Conservation (phyloP, 2,888 invertebrate genomes). For the Idaea straminata region DNA sequence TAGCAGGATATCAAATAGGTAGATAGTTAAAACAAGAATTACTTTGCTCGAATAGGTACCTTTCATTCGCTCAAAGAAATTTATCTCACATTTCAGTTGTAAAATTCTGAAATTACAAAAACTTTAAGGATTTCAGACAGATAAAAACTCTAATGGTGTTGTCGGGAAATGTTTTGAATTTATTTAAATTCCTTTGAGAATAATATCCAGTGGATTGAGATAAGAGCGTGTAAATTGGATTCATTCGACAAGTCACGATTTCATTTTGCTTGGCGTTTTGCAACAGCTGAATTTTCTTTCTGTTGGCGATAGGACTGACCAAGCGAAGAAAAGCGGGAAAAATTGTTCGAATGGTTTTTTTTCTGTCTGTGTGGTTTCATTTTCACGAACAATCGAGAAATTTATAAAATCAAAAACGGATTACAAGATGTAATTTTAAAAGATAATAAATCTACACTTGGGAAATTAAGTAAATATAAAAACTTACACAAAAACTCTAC, state of each 20-base stretch:
- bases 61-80: not conserved
- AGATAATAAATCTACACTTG: too few relatives aligned
- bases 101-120: not conserved
- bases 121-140: not conserved
- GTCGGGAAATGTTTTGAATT: not conserved
- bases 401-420: too few relatives aligned
- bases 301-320: not conserved
- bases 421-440: too few relatives aligned
- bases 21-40: not conserved
- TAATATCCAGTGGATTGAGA: not conserved
- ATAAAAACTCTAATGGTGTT: not conserved
- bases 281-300: not conserved
- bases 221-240: not conserved
- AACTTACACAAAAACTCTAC: too few relatives aligned
- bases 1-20: too few relatives aligned
- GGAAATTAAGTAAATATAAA: too few relatives aligned
- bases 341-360: not conserved
- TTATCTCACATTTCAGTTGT: not conserved
- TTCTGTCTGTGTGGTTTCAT: not conserved
- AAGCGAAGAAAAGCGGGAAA: not conserved
- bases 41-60: not conserved
- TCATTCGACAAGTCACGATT: slow-evolving; percentile 1
- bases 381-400: not conserved
- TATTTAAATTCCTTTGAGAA: not conserved
- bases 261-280: not conserved